Conservation (phyloP, 2,888 invertebrate genomes). For the Protodeltote pygarga region DNA sequence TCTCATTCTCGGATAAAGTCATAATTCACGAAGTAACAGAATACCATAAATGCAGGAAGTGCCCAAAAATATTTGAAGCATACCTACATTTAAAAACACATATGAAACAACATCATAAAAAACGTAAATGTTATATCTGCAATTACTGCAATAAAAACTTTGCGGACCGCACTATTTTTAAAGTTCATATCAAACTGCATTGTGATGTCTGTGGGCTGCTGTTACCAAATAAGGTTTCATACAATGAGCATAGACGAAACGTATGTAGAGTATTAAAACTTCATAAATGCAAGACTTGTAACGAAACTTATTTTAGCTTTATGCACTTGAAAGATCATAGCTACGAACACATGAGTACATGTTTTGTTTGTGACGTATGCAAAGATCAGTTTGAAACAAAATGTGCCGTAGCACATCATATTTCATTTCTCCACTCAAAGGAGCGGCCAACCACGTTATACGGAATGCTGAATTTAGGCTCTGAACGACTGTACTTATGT, state of each 20-base stretch:
- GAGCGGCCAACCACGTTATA: conserved; percentile 60
- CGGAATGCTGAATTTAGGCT: conserved; percentile 58
- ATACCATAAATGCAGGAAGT: conserved; percentile 77
- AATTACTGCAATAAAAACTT: conserved; percentile 75
- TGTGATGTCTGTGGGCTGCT: conserved; percentile 69
- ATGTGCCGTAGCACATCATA: conserved; percentile 71
- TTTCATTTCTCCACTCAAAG: conserved; percentile 67
- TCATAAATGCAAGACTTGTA: conserved; percentile 68
- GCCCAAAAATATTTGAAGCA: conserved; percentile 69
- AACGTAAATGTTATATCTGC: conserved; percentile 79
- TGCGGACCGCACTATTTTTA: conserved; percentile 74
- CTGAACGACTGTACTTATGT: conserved; percentile 66
- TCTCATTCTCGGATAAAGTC: conserved; percentile 76
- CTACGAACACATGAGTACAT: conserved; percentile 62
- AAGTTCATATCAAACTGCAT: conserved; percentile 77
- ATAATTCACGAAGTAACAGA: conserved; percentile 74
- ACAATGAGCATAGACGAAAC: conserved; percentile 62
- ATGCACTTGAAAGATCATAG: conserved; percentile 78
- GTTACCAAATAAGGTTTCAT: conserved; percentile 57
- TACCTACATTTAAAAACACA: conserved; percentile 67
- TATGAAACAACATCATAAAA: conserved; percentile 70
- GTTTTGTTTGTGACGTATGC: conserved; percentile 73
- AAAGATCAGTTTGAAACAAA: conserved; percentile 71
- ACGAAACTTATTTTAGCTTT: conserved; percentile 61
- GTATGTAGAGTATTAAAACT: conserved; percentile 63